Percentiles rank a stretch among this genome's conserved stretches.
Conservation (phyloP, 1,140 invertebrate species). For the Calliphora vicina region DNA sequence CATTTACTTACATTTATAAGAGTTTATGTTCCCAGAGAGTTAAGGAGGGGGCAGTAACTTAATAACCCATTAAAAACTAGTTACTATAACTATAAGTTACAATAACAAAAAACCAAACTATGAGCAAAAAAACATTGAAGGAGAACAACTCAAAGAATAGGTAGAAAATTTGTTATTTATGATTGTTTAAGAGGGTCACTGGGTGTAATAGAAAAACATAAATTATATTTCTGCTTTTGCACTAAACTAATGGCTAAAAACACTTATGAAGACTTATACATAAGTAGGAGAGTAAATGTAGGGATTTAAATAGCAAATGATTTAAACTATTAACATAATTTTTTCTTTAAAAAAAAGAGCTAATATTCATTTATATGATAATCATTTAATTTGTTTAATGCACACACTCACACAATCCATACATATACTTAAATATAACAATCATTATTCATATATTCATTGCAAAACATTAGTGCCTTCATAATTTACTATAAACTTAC, state of each 20-base stretch:
- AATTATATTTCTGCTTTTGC: background rate
- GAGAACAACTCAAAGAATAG: background rate
- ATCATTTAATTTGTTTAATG: background rate
- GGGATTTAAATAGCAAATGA: no score
- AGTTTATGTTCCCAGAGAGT: background rate
- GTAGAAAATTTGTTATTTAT: background rate
- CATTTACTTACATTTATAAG: conserved; percentile 10
- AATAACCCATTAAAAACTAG: conserved; percentile 13
- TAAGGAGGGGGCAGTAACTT: background rate
- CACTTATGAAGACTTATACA: no score
- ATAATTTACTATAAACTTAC: background rate
- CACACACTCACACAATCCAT: background rate
- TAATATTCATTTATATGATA: background rate
- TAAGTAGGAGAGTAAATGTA: no score
- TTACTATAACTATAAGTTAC: background rate
- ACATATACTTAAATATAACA: background rate
- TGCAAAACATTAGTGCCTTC: conserved; percentile 17
- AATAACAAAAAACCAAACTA: background rate
- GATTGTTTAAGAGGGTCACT: background rate
- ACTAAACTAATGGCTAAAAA: background rate
- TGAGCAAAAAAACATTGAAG: no score
- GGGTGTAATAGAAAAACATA: background rate
- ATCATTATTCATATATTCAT: conserved; percentile 24
- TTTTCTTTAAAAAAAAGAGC: background rate
- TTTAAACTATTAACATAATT: background rate